Evolutionary conservation across 2,888 invertebrate genomes (phyloP), one percentile per base, ranked within the genome.

Genomic region (Mesochorus sp.): DNA sequence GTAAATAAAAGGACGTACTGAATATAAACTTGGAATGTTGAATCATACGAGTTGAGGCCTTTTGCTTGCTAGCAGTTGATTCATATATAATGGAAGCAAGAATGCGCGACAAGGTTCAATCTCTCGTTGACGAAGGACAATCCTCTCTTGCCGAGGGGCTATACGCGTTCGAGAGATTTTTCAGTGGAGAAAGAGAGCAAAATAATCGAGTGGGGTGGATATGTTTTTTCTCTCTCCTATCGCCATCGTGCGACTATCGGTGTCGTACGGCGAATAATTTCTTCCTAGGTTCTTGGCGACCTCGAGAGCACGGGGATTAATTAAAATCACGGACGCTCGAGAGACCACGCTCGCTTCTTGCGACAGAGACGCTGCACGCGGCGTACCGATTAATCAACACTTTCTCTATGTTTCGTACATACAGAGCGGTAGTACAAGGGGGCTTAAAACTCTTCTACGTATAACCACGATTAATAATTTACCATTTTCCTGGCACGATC

Each of bases 361-460:
- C 75, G 70, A 74, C 67, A 28, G 31, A 39, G 37, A 37, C 14
- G 51, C 26, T 19, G 39, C 61, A 17, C 26, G 26, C 6, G 17
- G 47, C n/a, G n/a, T 81, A 79, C 76, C 84, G 86, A 88, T 87
- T 88, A 88, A 88, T 88, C 86, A 86, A 85, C 83, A 83, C 79
- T 80, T 28, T 79, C 82, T 85, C 86, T 82, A 86, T 87, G 83
- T 82, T 82, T 82, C 83, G 80, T 79, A 81, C 81, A 31, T 26
- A 44, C 70, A n/a, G n/a, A n/a, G 53, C 59, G 51, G 51, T 47
- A 31, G 17, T 3, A 26, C 24, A 17, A 3, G 28, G 19, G 28
- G 51, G 28, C 37, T 70, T 57, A 44, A 53, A 53, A 66, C 28
- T 53, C 28, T 26, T 53, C 64, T 44, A 53, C 4, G 24, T 34